A percentile compares a stretch with the other conserved stretches of the same genome.
phyloP scores from a whole-genome alignment of 2,888 invertebrate species.

The Drosophila pegasa region DNA sequence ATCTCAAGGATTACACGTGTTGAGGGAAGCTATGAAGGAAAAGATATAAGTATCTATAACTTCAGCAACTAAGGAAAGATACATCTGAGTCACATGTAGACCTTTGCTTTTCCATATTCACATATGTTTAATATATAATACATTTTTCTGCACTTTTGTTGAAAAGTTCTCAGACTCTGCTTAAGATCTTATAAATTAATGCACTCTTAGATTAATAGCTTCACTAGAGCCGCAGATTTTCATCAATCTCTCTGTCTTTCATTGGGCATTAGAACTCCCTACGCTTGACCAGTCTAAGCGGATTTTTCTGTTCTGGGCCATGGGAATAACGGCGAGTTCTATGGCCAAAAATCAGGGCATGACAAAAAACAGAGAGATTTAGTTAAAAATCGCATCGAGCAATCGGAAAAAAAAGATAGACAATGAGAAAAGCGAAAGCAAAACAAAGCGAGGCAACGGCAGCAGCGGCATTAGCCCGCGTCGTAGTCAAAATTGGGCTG shows the following conservation, averaged over 20 bases:
- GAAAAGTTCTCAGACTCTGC: neutral
- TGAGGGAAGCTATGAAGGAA: no score
- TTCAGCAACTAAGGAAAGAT: no score
- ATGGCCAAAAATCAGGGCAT: conserved; percentile 21
- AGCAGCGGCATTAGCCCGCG: conserved; percentile 39
- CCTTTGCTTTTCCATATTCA: neutral
- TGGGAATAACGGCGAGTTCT: conserved; percentile 19
- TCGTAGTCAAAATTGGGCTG: conserved; percentile 37
- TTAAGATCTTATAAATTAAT: no score
- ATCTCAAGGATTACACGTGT: conserved; percentile 1
- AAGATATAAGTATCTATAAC: no score
- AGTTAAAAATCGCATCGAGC: conserved; percentile 53
- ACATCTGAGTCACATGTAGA: no score
- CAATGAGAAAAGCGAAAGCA: conserved; percentile 28
- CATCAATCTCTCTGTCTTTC: conserved; percentile 8
- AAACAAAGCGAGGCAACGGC: conserved; percentile 30
- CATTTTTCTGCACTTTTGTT: neutral
- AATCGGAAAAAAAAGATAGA: conserved; percentile 34
- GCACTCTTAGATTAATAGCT: conserved; percentile 1
- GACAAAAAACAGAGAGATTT: conserved; percentile 36
- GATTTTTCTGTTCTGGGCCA: conserved; percentile 8
- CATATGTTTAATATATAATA: neutral
- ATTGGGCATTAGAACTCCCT: conserved; percentile 3
- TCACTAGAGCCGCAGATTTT: conserved; percentile 2
- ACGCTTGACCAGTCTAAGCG: conserved; percentile 41